Evolutionary conservation across 2,797 vertebrate species (phyloP), one percentile per base, ranked within the genome.

Genomic region (Poecile montanus): DNA sequence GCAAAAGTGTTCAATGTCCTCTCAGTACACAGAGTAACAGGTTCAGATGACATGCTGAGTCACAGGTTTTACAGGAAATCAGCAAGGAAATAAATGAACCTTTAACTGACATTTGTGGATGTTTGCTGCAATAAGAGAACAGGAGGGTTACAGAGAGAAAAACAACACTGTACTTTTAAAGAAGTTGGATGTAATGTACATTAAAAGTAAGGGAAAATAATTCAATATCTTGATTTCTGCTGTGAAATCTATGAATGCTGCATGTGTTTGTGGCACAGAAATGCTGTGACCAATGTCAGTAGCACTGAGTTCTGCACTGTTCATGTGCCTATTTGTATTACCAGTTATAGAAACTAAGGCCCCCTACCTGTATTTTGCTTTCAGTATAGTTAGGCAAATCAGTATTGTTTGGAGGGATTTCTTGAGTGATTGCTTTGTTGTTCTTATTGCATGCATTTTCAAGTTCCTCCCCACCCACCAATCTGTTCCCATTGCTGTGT

Each of bases 1-100:
- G 89, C 95, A 90, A 51, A 93, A 92, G 86, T 44, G 88, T 72
- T 92, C 53, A 0, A 85, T 93, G 93, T 53, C 79, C 84, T 93
- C 78, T 76, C 67, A 23, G 80, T 92, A 68, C 91, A 88, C 48
- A 61, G 86, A 83, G 80, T 65, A 89, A 71, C 81, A 89, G 86
- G 81, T 94, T 94, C 87, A 93, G 48, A 54, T 81, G 74, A 88
- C 61, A 5, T 54, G 88, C 85, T 85, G 93, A 96, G 76, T 96
- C 95, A 96, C 71, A 57, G 6, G 85, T 62, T 93, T 94, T 95
- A 89, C 87, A 95, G 92, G 87, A 95, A 94, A 92, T 70, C 74
- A 74, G 82, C 36, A 67, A 83, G 83, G 92, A 94, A 94, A 94
- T 86, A 92, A 94, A 92, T 91, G 82, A 96, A 81, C 79, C 88